These are phyloP conservation scores for Acrossocheilus fasciatus DNA, from an alignment of 2,797 vertebrate species.

Conservation along the genomic window DNA sequence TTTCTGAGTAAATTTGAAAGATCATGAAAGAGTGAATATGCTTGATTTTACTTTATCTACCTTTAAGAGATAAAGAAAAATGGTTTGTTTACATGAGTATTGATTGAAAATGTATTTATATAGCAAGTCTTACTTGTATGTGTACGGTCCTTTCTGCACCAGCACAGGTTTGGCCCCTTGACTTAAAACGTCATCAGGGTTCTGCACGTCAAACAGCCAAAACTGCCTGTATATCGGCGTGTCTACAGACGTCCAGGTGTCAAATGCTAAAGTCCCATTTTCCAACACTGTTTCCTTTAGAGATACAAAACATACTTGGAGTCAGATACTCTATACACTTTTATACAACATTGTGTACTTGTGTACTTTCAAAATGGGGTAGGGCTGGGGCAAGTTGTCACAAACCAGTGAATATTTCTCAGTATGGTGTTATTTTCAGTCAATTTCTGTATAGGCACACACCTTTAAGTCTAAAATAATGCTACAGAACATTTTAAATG, in stretches of 20 bases:
- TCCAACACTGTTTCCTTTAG: constrained; percentile 85
- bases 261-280: constrained; percentile 86
- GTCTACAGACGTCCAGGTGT: constrained; percentile 86
- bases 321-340: neutral
- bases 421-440: neutral
- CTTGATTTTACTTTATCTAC: neutral
- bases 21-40: neutral
- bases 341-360: neutral
- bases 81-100: neutral
- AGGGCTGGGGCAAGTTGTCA: neutral
- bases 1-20: too few relatives aligned
- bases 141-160: constrained; percentile 90
- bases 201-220: constrained; percentile 90
- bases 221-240: constrained; percentile 87
- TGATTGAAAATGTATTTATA: neutral
- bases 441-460: neutral
- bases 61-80: neutral
- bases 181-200: constrained; percentile 77
- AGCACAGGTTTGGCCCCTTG: constrained; percentile 79
- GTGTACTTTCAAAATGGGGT: neutral
- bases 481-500: neutral
- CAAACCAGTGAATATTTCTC: neutral
- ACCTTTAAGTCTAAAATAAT: neutral
- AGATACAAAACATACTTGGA: neutral
- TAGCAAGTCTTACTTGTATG: constrained; percentile 81